Conservation (phyloP, 2,888 invertebrate species). For the Xylota sylvarum region DNA sequence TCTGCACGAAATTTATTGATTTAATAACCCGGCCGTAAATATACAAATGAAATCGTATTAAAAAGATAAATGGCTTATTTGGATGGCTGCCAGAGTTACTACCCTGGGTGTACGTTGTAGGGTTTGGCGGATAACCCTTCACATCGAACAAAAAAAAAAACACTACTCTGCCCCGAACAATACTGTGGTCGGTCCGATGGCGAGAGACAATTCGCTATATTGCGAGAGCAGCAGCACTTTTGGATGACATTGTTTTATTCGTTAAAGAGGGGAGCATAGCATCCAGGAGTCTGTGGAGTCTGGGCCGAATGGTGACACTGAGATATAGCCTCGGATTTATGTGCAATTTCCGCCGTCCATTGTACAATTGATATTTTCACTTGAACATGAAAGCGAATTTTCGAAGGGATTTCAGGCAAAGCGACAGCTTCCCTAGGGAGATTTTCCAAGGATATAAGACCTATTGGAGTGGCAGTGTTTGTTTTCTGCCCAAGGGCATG, state of each 20-base stretch:
- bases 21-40: slow-evolving; percentile 78
- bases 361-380: slow-evolving; percentile 69
- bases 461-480: neutral
- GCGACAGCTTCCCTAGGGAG: slow-evolving; percentile 36
- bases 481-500: neutral
- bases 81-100: slow-evolving; percentile 70
- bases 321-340: slow-evolving; percentile 72
- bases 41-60: slow-evolving; percentile 79
- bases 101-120: slow-evolving; percentile 6
- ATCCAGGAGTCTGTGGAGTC: neutral
- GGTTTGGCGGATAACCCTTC: slow-evolving; percentile 51
- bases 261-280: slow-evolving; percentile 3
- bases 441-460: slow-evolving; percentile 24
- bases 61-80: slow-evolving; percentile 78
- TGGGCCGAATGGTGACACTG: slow-evolving; percentile 56
- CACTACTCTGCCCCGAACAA: slow-evolving; percentile 29
- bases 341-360: slow-evolving; percentile 69
- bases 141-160: slow-evolving; percentile 33
- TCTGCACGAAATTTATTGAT: slow-evolving; percentile 77
- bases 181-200: slow-evolving; percentile 43
- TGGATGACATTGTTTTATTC: slow-evolving; percentile 34
- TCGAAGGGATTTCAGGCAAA: slow-evolving; percentile 15
- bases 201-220: slow-evolving; percentile 52
- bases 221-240: slow-evolving; percentile 49
- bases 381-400: slow-evolving; percentile 47